Percentiles rank a stretch among this genome's conserved stretches.
Conservation (phyloP, 1,140 invertebrate species). For the Euborellia annulipes region DNA sequence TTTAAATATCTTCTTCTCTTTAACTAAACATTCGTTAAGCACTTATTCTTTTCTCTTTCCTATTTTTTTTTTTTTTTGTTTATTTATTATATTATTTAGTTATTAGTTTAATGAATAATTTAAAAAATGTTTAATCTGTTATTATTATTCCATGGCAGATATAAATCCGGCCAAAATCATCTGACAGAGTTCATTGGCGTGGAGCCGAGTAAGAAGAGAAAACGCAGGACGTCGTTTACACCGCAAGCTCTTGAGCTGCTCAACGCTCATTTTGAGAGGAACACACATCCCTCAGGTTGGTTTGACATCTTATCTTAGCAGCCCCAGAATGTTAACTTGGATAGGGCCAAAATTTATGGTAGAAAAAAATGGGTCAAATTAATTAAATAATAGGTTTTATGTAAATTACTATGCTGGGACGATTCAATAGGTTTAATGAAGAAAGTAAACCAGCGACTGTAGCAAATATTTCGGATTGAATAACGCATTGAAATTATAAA, state of each 20-base stretch:
- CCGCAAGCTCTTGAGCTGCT: conserved; percentile 87
- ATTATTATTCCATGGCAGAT: conserved; percentile 34
- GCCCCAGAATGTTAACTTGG: no score
- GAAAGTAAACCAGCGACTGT: no score
- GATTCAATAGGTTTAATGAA: no score
- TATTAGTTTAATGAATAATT: background rate
- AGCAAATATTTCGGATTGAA: no score
- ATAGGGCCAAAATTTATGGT: no score
- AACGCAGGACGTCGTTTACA: conserved; percentile 90
- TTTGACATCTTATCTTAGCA: no score
- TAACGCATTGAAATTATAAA: no score
- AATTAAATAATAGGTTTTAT: no score
- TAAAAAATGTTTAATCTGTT: no score
- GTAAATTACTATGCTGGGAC: no score
- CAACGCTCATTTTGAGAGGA: conserved; percentile 89
- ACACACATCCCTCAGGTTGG: conserved; percentile 94
- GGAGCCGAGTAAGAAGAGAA: conserved; percentile 91
- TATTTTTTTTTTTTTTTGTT: conserved; percentile 1
- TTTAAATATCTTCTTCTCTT: background rate
- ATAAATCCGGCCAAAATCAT: conserved; percentile 79
- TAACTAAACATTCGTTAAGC: conserved; percentile 4
- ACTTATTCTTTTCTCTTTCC: conserved; percentile 1
- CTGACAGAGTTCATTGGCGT: conserved; percentile 90
- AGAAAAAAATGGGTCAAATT: no score
- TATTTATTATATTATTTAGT: conserved; percentile 1